A percentile compares a stretch with the other conserved stretches of the same genome.
Evolutionary conservation across 2,888 invertebrate genomes (phyloP).

Genomic region (Lycocerus yunnanus): DNA sequence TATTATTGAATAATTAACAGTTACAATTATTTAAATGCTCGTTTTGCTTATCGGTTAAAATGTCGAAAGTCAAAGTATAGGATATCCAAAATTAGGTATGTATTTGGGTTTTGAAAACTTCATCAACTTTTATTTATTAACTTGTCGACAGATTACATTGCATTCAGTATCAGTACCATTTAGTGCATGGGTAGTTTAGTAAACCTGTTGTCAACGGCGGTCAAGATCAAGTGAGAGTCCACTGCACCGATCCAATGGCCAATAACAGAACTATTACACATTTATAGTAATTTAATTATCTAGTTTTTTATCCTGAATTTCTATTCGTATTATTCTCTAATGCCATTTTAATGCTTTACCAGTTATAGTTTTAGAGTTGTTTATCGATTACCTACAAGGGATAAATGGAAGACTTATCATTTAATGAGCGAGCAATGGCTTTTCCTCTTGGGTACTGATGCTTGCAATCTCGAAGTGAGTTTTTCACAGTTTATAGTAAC

Average conservation of each 20-base stretch:
- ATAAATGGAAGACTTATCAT: background rate
- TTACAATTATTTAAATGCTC: background rate
- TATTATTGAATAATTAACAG: background rate
- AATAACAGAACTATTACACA: constrained; percentile 21
- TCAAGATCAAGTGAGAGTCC: constrained; percentile 27
- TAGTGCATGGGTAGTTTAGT: background rate
- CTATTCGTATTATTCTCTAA: background rate
- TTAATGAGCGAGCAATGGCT: background rate
- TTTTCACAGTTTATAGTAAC: background rate
- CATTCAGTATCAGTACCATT: background rate
- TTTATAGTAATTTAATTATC: constrained; percentile 18
- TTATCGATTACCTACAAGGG: background rate
- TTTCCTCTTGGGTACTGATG: background rate
- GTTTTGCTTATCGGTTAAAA: background rate
- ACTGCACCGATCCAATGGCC: constrained; percentile 22
- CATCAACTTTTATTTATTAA: background rate
- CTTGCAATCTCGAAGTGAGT: background rate
- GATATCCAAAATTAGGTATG: background rate
- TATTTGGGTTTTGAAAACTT: background rate
- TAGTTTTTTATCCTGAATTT: background rate
- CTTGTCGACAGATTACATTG: background rate
- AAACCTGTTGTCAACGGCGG: constrained; percentile 22
- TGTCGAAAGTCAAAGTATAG: background rate
- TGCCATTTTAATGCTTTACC: background rate
- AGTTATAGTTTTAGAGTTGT: background rate